A percentile compares a stretch with the other conserved stretches of the same genome.
Conservation (phyloP, 2,113 vertebrate species). For the Entelurus aequoreus region DNA sequence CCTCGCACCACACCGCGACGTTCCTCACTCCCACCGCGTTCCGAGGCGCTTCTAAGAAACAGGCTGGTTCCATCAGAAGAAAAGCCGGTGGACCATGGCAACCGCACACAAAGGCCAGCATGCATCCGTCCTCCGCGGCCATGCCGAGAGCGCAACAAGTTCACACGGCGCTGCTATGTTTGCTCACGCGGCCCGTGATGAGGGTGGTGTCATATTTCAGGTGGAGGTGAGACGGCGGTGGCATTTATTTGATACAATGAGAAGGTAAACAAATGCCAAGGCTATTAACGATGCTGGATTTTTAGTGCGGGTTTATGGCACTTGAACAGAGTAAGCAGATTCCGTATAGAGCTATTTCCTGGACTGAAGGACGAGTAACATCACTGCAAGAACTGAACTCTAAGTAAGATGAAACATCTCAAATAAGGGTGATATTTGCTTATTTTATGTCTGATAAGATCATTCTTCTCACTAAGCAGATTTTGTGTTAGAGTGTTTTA, state of each 20-base stretch:
- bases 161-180: constrained; percentile 41
- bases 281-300: constrained; percentile 4
- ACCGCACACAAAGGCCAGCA: constrained; percentile 46
- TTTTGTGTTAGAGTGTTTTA: too few species aligned
- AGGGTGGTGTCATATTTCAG: constrained; percentile 33
- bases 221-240: constrained; percentile 15
- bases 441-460: too few species aligned
- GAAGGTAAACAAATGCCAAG: background rate
- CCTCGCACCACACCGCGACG: constrained; percentile 56
- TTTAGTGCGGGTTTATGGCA: constrained; percentile 1
- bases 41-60: constrained; percentile 57
- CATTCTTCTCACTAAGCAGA: too few species aligned
- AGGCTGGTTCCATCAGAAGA: constrained; percentile 47
- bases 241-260: background rate
- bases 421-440: too few species aligned
- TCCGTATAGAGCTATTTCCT: too few species aligned
- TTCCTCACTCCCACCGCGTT: constrained; percentile 47
- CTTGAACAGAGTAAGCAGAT: background rate
- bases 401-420: too few species aligned
- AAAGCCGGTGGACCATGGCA: constrained; percentile 41
- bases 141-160: constrained; percentile 19
- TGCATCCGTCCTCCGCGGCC: constrained; percentile 30
- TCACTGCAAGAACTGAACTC: too few species aligned
- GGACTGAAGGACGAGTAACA: too few species aligned
- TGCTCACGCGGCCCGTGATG: constrained; percentile 12